phyloP scores from a whole-genome alignment of 2,113 vertebrate species.

The Chrysochloris asiatica region DNA sequence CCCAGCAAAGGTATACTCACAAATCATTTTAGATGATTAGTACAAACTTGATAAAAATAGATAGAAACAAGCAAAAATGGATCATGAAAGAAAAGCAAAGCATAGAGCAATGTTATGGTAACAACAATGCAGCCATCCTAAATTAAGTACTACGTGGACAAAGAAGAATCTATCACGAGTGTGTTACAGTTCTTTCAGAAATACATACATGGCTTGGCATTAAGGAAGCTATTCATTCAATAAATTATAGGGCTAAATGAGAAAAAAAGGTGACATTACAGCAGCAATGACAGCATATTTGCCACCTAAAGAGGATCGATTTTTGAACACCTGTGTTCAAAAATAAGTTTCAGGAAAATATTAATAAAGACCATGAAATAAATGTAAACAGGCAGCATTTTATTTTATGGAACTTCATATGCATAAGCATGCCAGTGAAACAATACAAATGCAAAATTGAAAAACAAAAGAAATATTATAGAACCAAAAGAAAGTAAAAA shows the following conservation, averaged over 20 bases:
- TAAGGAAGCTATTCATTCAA: background rate
- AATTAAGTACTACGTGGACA: background rate
- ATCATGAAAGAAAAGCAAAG: background rate
- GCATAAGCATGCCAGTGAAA: background rate
- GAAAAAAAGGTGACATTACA: background rate
- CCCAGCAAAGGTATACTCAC: background rate
- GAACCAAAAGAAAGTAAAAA: background rate
- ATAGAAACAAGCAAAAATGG: background rate
- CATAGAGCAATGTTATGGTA: background rate
- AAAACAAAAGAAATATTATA: no score
- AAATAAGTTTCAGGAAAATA: background rate
- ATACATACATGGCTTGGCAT: background rate
- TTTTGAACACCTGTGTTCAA: background rate
- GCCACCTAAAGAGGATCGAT: background rate
- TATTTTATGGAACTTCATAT: background rate
- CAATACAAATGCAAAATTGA: no score
- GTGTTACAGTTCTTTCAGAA: background rate
- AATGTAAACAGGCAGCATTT: background rate
- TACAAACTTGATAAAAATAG: background rate
- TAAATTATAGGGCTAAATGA: background rate
- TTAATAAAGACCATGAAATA: background rate
- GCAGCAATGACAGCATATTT: background rate
- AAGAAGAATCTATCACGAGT: background rate
- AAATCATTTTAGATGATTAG: background rate
- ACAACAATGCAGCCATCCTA: background rate